phyloP scores from a whole-genome alignment of 1,140 invertebrate genomes.

The Megathymus violae region DNA sequence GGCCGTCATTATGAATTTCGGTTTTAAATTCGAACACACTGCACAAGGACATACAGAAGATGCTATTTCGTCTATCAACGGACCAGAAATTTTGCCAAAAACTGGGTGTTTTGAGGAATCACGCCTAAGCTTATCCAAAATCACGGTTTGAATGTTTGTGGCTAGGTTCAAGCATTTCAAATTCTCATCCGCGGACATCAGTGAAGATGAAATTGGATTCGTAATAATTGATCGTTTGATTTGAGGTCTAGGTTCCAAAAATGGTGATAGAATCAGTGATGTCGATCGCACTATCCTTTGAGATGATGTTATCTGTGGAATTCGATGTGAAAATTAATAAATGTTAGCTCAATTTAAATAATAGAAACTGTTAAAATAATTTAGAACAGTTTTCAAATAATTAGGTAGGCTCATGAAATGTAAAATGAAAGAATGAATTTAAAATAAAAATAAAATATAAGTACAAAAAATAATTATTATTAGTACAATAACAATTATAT shows the following conservation, averaged over 20 bases:
- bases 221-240: constrained; percentile 16
- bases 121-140: constrained; percentile 33
- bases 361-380: too few relatives aligned
- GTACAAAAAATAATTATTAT: too few relatives aligned
- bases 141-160: constrained; percentile 30
- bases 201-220: constrained; percentile 1
- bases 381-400: too few relatives aligned
- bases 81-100: constrained; percentile 34
- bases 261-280: constrained; percentile 14
- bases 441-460: too few relatives aligned
- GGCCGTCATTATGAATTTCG: constrained; percentile 16
- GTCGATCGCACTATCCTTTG: constrained; percentile 20
- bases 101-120: constrained; percentile 33
- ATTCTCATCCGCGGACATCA: constrained; percentile 33
- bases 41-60: constrained; percentile 36
- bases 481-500: too few relatives aligned
- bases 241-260: constrained; percentile 1
- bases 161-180: constrained; percentile 38
- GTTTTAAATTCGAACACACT: constrained; percentile 25
- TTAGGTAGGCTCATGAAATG: too few relatives aligned
- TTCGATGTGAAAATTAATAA: neutral
- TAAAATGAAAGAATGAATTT: too few relatives aligned
- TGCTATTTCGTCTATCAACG: constrained; percentile 39
- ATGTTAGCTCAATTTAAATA: too few relatives aligned
- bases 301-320: constrained; percentile 26